A percentile compares a stretch with the other conserved stretches of the same genome.
phyloP scores from a whole-genome alignment of 2,797 vertebrate species.

The Pristis pectinata region DNA sequence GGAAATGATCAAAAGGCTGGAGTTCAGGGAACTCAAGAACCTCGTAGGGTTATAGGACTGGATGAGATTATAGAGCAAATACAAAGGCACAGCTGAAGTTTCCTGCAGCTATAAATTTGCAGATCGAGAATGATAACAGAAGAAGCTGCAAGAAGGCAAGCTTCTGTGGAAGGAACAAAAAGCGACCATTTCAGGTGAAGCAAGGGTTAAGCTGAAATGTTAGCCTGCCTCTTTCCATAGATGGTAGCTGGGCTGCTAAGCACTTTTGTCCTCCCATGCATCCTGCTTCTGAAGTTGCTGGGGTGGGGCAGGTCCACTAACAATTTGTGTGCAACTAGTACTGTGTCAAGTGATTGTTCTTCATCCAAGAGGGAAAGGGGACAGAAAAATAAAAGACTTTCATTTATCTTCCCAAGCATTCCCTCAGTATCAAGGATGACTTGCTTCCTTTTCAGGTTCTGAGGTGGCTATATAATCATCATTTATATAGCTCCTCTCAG shows the following conservation, averaged over 20 bases:
- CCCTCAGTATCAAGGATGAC: too few relatives aligned
- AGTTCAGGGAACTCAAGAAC: too few relatives aligned
- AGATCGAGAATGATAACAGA: background rate
- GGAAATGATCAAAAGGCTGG: too few relatives aligned
- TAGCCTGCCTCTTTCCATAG: background rate
- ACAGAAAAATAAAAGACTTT: too few relatives aligned
- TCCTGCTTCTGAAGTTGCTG: background rate
- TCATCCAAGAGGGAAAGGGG: background rate
- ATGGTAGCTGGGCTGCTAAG: background rate
- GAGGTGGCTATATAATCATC: too few relatives aligned
- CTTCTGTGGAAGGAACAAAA: background rate
- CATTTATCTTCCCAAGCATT: too few relatives aligned
- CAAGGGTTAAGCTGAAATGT: background rate
- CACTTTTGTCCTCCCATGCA: background rate
- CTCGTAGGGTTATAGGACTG: too few relatives aligned
- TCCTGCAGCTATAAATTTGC: background rate
- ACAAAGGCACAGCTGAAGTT: too few relatives aligned
- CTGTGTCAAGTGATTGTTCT: background rate
- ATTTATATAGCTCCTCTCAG: too few relatives aligned
- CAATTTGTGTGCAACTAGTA: background rate
- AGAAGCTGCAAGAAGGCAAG: background rate
- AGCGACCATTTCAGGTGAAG: background rate
- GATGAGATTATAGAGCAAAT: too few relatives aligned
- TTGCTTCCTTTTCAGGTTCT: too few relatives aligned
- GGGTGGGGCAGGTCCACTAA: background rate